Base-by-base conservation (phyloP, 2,113 vertebrate genomes). In the Machaerirhynchus nigripectus region DNA sequence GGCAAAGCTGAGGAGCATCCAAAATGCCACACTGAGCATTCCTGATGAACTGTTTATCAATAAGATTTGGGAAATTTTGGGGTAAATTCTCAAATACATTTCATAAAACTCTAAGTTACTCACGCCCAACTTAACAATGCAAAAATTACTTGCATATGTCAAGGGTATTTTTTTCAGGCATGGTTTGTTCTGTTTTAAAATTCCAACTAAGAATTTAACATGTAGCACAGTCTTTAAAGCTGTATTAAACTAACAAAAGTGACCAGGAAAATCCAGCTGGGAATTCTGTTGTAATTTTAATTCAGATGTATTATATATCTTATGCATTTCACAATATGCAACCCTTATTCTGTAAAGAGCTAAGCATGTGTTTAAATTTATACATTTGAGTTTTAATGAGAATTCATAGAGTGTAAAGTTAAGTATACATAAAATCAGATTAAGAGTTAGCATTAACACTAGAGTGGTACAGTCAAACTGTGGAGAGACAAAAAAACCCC, bases 321-420 rank as follows among this genome's bases (percentile, higher is more conserved):
- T 75, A 84, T 21, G 70, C 80, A 79, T 89, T 96, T 93, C 94
- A 95, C 94, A 95, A 96, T 88, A 95, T 93, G 96, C 78, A 96
- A 93, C 78, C 81, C 39, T 95, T 94, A 91, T 95, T 96, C 87
- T 93, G 44, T 80, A 95, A 91, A 93, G 77, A 96, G 77, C 91
- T 94, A 95, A 95, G 80, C 80, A 53, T 82, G 86, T 93, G 80
- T 95, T 96, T 95, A 84, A 97, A 96, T 95, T 95, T 96, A 84
- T 95, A 93, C 81, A 79, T 84, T 96, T 87, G 60, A 73, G 81
- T 97, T 96, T 97, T 94, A 97, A 96, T 95, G 84, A 97, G 91
- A 93, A 91, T 57, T 90, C 95, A 90, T 49, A 93, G 74, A 91
- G 91, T 91, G 87, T 87, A 87, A 96, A 97, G 47, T 90, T 91